Percentiles rank a stretch among this genome's conserved stretches.
Evolutionary conservation across 2,797 vertebrate genomes (phyloP).

Genomic region (Nannoperca obscura): DNA sequence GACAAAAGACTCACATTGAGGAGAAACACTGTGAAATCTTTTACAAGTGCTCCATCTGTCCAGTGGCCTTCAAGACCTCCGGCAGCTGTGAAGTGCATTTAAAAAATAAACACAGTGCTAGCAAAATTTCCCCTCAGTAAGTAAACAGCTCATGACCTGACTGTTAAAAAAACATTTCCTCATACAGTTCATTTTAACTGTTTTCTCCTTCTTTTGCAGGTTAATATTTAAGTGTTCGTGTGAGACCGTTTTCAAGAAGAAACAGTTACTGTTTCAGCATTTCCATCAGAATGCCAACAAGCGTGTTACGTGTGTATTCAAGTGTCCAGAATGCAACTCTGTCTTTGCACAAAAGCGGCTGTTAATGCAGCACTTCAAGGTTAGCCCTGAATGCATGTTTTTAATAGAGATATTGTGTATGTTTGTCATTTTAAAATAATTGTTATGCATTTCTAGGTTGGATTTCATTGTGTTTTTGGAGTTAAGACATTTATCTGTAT

Average conservation of each 20-base stretch:
- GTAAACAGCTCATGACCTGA: conserved; percentile 57
- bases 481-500: not conserved
- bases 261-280: conserved; percentile 93
- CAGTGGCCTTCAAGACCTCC: conserved; percentile 94
- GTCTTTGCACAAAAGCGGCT: conserved; percentile 94
- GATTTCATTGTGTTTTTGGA: not conserved
- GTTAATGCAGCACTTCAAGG: conserved; percentile 96
- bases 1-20: conserved; percentile 93
- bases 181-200: not conserved
- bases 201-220: conserved; percentile 78
- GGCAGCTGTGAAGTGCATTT: conserved; percentile 90
- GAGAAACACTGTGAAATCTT: conserved; percentile 95
- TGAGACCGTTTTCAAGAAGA: conserved; percentile 95
- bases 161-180: conserved; percentile 1
- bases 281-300: conserved; percentile 91
- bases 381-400: conserved; percentile 67
- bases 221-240: conserved; percentile 97
- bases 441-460: not conserved
- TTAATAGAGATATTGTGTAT: not conserved
- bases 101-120: conserved; percentile 87
- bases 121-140: conserved; percentile 89
- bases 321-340: conserved; percentile 94
- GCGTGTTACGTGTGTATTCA: conserved; percentile 91
- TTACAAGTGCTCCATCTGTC: conserved; percentile 95
- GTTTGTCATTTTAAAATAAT: not conserved